These are phyloP conservation scores for Luperina nickerlii DNA, from an alignment of 2,888 invertebrate genomes.

Conservation along the genomic window DNA sequence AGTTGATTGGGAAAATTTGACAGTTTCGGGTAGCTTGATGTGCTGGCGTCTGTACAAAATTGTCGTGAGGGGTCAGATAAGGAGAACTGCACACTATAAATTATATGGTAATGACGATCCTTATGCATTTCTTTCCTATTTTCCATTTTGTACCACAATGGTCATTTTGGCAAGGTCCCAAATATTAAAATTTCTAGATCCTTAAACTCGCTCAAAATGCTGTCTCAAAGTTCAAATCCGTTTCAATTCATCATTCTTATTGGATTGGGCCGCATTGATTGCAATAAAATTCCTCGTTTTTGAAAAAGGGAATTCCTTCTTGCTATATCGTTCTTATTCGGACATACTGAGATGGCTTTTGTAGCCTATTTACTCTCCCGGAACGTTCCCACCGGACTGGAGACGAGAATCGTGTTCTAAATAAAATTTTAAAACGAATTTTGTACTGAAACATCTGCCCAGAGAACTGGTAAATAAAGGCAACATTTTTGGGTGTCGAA, in stretches of 20 bases:
- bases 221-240: constrained; percentile 15
- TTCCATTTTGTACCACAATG: not conserved
- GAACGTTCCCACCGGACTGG: not conserved
- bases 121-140: not conserved
- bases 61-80: constrained; percentile 10
- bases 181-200: not conserved
- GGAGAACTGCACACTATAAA: not conserved
- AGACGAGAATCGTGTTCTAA: not conserved
- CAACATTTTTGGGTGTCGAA: constrained; percentile 9
- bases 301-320: constrained; percentile 3
- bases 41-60: too few species aligned
- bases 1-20: too few species aligned
- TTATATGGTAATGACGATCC: not conserved
- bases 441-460: constrained; percentile 15
- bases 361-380: not conserved
- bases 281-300: constrained; percentile 2
- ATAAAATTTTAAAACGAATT: constrained; percentile 16
- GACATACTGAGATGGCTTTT: constrained; percentile 51
- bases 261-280: constrained; percentile 29
- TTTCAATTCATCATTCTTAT: constrained; percentile 12
- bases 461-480: constrained; percentile 22
- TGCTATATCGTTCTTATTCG: constrained; percentile 49
- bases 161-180: not conserved
- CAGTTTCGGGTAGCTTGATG: too few species aligned
- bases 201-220: not conserved